Percentiles rank a stretch among this genome's conserved stretches.
phyloP scores from a whole-genome alignment of 2,888 invertebrate species.

The Drosophila kanekoi region DNA sequence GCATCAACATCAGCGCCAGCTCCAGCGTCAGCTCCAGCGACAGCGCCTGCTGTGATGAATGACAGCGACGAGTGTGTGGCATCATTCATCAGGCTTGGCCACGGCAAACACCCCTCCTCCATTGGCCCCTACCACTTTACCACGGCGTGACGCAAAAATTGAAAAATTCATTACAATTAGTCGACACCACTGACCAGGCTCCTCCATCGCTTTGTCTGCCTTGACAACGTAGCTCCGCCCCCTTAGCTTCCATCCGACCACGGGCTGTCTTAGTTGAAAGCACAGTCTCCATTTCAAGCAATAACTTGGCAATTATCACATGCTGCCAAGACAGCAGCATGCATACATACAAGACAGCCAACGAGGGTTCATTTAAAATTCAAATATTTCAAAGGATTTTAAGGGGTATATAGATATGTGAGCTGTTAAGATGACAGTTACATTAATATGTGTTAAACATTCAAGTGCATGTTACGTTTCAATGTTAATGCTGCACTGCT shows the following conservation, averaged over 20 bases:
- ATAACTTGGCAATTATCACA: constrained; percentile 65
- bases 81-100: constrained; percentile 71
- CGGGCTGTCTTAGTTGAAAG: neutral
- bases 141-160: constrained; percentile 50
- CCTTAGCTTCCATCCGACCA: too few species aligned
- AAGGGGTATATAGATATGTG: neutral
- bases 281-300: constrained; percentile 8
- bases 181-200: constrained; percentile 56
- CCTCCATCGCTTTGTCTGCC: constrained; percentile 3
- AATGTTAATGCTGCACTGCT: too few species aligned
- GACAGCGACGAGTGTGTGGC: constrained; percentile 70
- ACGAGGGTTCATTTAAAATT: constrained; percentile 1
- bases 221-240: neutral
- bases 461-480: too few species aligned
- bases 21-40: constrained; percentile 1
- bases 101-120: neutral
- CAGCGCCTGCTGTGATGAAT: constrained; percentile 71
- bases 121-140: neutral
- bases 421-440: neutral
- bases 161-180: constrained; percentile 80
- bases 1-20: constrained; percentile 3
- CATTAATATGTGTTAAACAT: too few species aligned
- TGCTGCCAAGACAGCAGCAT: constrained; percentile 19
- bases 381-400: neutral
- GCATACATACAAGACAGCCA: neutral